phyloP scores from a whole-genome alignment of 2,113 vertebrate species.

The Hirundichthys speculiger region DNA sequence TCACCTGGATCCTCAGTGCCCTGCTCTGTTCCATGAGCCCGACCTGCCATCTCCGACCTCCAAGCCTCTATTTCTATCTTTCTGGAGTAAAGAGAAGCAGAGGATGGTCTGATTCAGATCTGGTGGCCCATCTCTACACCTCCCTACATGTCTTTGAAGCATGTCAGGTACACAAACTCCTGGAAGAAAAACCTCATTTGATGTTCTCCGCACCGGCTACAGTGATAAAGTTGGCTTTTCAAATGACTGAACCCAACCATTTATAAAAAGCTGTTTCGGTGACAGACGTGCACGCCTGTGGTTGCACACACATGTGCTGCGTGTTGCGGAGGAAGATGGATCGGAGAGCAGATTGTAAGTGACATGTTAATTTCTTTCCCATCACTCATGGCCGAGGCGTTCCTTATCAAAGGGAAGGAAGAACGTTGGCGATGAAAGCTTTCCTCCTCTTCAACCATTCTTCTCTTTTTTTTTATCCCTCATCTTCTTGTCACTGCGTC shows the following conservation, averaged over 20 bases:
- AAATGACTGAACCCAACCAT: constrained; percentile 73
- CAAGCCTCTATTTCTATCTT: no score
- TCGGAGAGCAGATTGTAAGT: constrained; percentile 82
- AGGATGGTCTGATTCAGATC: no score
- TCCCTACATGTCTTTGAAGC: no score
- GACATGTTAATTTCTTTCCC: constrained; percentile 85
- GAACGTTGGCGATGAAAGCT: constrained; percentile 51
- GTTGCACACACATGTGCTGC: constrained; percentile 34
- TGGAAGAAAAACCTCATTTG: no score
- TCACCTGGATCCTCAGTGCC: no score
- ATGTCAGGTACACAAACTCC: no score
- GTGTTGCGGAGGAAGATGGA: constrained; percentile 78
- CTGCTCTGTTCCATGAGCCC: no score
- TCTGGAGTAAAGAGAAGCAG: no score
- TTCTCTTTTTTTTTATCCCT: constrained; percentile 12
- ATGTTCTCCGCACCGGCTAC: constrained; percentile 1
- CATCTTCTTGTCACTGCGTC: constrained; percentile 44
- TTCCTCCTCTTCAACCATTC: constrained; percentile 69
- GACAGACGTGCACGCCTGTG: constrained; percentile 7
- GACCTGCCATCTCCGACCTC: no score
- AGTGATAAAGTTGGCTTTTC: constrained; percentile 73
- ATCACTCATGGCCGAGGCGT: constrained; percentile 79
- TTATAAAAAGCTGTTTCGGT: constrained; percentile 54
- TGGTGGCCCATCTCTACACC: no score
- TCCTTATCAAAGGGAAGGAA: constrained; percentile 74